Evolutionary conservation across 2,797 vertebrate species (phyloP).

Genomic region (Cuculus canorus): DNA sequence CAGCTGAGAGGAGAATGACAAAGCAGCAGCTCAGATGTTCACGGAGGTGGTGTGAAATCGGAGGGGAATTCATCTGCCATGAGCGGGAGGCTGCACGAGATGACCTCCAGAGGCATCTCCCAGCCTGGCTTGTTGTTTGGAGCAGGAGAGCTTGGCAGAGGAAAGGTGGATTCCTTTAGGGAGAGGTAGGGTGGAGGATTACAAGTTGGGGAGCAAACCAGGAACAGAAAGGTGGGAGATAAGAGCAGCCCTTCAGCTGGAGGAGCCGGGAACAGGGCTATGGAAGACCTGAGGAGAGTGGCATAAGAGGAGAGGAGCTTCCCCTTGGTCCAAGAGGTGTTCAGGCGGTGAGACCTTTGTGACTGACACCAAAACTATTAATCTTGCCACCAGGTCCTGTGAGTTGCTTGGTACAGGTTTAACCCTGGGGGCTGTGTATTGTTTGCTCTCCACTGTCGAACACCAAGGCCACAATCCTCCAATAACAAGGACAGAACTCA

Average conservation of each 20-base stretch:
- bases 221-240: constrained; percentile 33
- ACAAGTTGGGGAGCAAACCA: background rate
- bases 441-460: background rate
- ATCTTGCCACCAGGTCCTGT: rapidly evolving
- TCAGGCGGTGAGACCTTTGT: background rate
- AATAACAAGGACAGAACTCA: background rate
- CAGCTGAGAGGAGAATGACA: background rate
- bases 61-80: background rate
- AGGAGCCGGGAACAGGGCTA: background rate
- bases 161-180: background rate
- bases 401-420: background rate
- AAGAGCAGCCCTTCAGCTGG: background rate
- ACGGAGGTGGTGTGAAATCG: background rate
- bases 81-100: background rate
- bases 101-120: background rate
- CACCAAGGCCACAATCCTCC: background rate
- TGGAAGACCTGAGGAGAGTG: background rate
- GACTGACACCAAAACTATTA: background rate
- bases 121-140: background rate
- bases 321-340: background rate
- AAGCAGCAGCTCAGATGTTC: background rate
- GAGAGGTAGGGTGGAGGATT: background rate
- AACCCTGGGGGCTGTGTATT: background rate
- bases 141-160: background rate
- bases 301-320: background rate